Conservation (phyloP, 2,797 vertebrate species). For the Lateolabrax maculatus region DNA sequence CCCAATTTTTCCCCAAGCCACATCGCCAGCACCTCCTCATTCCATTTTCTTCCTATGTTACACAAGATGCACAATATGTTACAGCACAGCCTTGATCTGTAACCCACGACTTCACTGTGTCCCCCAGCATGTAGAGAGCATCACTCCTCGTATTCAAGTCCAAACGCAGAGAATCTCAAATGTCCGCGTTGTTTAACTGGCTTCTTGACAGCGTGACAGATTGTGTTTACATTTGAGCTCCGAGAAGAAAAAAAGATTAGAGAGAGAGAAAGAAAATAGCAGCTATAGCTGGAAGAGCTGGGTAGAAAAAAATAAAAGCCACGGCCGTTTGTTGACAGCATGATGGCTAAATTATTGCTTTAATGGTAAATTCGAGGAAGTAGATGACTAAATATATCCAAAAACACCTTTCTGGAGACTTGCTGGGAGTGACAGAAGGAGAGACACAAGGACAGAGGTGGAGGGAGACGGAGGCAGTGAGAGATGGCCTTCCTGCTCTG, state of each 20-base stretch:
- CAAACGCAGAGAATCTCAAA: slow-evolving; percentile 28
- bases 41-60: slow-evolving; percentile 29
- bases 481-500: slow-evolving; percentile 41
- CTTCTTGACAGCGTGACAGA: slow-evolving; percentile 39
- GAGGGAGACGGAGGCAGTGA: slow-evolving; percentile 40
- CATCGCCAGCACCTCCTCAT: slow-evolving; percentile 15
- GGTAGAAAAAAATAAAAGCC: neutral
- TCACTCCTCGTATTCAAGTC: neutral
- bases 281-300: slow-evolving; percentile 13
- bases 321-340: slow-evolving; percentile 10
- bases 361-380: slow-evolving; percentile 7
- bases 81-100: slow-evolving; percentile 16
- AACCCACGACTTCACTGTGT: neutral
- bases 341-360: slow-evolving; percentile 36
- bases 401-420: slow-evolving; percentile 38
- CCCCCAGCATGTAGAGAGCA: neutral
- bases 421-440: slow-evolving; percentile 46
- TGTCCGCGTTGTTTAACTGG: slow-evolving; percentile 32
- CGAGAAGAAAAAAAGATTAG: slow-evolving; percentile 2
- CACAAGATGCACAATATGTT: slow-evolving; percentile 23
- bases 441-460: slow-evolving; percentile 53
- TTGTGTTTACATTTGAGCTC: slow-evolving; percentile 38
- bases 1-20: slow-evolving; percentile 11
- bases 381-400: slow-evolving; percentile 50
- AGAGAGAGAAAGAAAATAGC: slow-evolving; percentile 32